Evolutionary conservation across 2,113 vertebrate species (phyloP), one percentile per base, ranked within the genome.

Genomic region (Motacilla tschutschensis): DNA sequence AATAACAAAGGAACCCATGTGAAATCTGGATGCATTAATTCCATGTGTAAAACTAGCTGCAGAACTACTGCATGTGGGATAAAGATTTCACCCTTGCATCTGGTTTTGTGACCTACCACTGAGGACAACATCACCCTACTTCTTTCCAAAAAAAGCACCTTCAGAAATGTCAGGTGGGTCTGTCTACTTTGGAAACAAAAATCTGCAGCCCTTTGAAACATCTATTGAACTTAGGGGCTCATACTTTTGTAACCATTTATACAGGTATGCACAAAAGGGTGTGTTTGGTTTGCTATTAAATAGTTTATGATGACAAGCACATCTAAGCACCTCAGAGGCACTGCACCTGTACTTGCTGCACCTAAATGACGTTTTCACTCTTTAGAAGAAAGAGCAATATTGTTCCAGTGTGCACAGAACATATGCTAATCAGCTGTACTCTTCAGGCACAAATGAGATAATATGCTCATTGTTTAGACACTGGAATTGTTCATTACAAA

Each of bases 401-500:
- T 96, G 94, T 96, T 97, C 91, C 93, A 96, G 89, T 50, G 8
- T 94, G 88, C 94, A 94, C 84, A 96, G 96, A 98, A 97, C 97
- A 97, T 98, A 98, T 97, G 97, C 96, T 98, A 98, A 98, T 98
- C 96, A 97, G 96, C 97, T 95, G 87, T 93, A 96, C 95, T 97
- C 97, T 97, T 97, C 97, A 97, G 96, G 97, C 96, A 17, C 95
- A 97, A 97, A 97, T 96, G 97, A 97, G 97, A 98, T 98, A 98
- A 98, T 97, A 96, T 96, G 96, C 87, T 98, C 97, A 98, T 98
- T 98, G 97, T 98, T 98, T 98, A 98, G 97, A 98, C 96, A 96
- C 95, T 97, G 96, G 96, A 98, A 98, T 98, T 98, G 97, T 98
- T 98, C 97, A 98, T 98, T 98, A 98, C 97, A 97, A 97, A 98